Base-by-base conservation (phyloP, 2,888 invertebrate species). In the Noctua pronuba region DNA sequence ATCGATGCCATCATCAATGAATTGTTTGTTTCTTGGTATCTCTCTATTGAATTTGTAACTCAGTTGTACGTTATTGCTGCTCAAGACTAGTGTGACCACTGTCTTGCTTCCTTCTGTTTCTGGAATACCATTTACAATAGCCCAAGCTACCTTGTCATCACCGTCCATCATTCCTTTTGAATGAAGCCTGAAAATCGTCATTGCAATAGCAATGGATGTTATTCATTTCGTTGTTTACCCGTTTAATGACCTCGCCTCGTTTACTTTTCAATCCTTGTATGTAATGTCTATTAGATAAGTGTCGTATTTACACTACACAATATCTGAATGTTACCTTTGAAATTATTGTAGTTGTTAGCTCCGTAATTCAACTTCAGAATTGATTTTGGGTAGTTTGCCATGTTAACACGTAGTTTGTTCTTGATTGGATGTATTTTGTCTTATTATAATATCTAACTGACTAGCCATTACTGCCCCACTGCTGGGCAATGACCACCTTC, bases 271-370 rank as follows among this genome's bases (percentile, higher is more conserved):
- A 62, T 67, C 60, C 31, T 35, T 44, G 35, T 67, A n/a, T 38
- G 35, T 67, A 11, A 73, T 62, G 65, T 80, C 5, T 76, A 66
- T 70, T 46, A 80, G 77, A 80, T 80, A 77, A 82, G 80, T 67
- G 52, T 66, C 35, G 44, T 82, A 62, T 77, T 70, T 77, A 71
- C 77, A 35, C 60, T 67, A 31, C 58, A 41, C 44, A 67, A 16
- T 80, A 79, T 21, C 13, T 44, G 24, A 72, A 71, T 79, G 35
- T 24, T 78, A 60, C 46, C n/a, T 77, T 28, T 77, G 58, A 38
- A 52, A 38, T 31, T 2, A 67, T 58, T 58, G 28, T 77, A 46
- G 55, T 46, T 44, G 65, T 55, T 28, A 35, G 35, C 28, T 76
- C 18, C 18, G 6, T 38, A 35, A 65, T n/a, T 64, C 0, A 21